Evolutionary conservation across 2,113 vertebrate species (phyloP).

Genomic region (Tychaedon coryphoeus): DNA sequence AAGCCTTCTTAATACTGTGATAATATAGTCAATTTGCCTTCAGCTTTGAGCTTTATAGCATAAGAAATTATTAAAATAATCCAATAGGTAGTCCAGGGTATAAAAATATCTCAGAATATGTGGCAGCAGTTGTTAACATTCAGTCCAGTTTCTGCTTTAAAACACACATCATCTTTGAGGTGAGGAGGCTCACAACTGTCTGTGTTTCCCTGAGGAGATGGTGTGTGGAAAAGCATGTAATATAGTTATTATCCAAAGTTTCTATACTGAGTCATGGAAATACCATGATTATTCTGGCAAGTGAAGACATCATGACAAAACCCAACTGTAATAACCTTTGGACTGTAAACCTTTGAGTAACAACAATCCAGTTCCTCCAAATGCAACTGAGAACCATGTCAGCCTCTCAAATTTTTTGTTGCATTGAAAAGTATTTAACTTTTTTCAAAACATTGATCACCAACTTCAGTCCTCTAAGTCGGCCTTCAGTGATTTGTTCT

Average conservation of each 20-base stretch:
- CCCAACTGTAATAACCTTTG: neutral
- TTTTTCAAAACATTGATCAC: neutral
- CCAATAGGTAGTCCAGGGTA: neutral
- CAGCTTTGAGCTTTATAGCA: neutral
- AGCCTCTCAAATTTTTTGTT: neutral
- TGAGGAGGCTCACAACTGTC: neutral
- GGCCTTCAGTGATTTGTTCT: neutral
- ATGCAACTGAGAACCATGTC: rapidly evolving
- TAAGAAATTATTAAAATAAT: neutral
- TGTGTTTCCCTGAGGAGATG: neutral
- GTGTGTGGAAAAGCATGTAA: neutral
- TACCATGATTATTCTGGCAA: neutral
- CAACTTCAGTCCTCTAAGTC: neutral
- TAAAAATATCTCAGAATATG: neutral
- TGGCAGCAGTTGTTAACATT: neutral
- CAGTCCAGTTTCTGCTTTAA: neutral
- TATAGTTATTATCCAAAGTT: neutral
- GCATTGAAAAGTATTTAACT: neutral
- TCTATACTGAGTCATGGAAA: neutral
- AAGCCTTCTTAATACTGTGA: neutral
- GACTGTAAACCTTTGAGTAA: neutral
- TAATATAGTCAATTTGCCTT: neutral
- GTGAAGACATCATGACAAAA: neutral
- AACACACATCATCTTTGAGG: neutral
- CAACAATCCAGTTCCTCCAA: neutral